These are phyloP conservation scores for Agonopterix subpropinquella DNA, from an alignment of 2,888 invertebrate genomes.

Conservation along the genomic window DNA sequence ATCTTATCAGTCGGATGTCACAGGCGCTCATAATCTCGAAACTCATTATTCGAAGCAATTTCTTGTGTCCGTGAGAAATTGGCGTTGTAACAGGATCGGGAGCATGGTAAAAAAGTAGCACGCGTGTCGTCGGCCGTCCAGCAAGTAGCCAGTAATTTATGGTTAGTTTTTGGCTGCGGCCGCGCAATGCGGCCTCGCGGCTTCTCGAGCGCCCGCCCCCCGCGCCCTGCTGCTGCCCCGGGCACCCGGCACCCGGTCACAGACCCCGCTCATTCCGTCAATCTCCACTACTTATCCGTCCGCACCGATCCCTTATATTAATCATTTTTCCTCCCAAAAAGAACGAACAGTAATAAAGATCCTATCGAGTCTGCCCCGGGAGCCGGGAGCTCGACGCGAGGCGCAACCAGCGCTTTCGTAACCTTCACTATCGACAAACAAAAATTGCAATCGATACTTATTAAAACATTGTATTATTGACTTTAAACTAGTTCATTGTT, in stretches of 20 bases:
- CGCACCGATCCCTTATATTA: constrained; percentile 65
- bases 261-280: constrained; percentile 69
- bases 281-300: constrained; percentile 73
- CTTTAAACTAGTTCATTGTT: constrained; percentile 68
- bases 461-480: constrained; percentile 59
- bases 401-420: constrained; percentile 44
- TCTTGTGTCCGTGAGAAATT: constrained; percentile 68
- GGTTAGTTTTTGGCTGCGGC: constrained; percentile 74
- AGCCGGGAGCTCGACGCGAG: constrained; percentile 17
- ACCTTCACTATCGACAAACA: constrained; percentile 58
- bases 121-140: constrained; percentile 66
- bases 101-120: constrained; percentile 51
- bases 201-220: constrained; percentile 36
- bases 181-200: constrained; percentile 62
- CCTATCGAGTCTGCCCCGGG: constrained; percentile 50
- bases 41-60: constrained; percentile 59
- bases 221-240: constrained; percentile 20
- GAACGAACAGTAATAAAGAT: constrained; percentile 59
- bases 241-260: constrained; percentile 42
- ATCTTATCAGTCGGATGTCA: constrained; percentile 30
- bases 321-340: constrained; percentile 64
- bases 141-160: constrained; percentile 75
- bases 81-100: constrained; percentile 65
- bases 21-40: constrained; percentile 27
- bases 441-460: constrained; percentile 66